A percentile compares a stretch with the other conserved stretches of the same genome.
Conservation (phyloP, 2,797 vertebrate genomes). For the Parotocinclus haroldoi region DNA sequence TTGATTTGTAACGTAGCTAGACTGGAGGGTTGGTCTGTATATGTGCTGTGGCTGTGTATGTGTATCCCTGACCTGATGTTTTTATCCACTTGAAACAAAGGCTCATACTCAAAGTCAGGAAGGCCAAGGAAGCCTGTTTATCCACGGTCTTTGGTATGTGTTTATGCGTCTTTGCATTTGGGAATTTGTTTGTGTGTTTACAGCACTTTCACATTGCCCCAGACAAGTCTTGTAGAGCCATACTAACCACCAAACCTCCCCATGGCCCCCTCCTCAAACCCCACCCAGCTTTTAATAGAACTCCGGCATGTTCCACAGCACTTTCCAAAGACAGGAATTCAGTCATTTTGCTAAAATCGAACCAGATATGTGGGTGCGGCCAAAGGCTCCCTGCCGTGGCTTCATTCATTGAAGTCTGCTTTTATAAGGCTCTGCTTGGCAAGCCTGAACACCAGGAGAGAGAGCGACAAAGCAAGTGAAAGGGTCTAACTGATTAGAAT, state of each 20-base stretch:
- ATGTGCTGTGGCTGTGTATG: slow-evolving; percentile 19
- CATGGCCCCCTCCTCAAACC: slow-evolving; percentile 47
- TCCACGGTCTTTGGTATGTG: slow-evolving; percentile 9
- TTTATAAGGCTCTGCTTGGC: slow-evolving; percentile 71
- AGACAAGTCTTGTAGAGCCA: slow-evolving; percentile 35
- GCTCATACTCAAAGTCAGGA: slow-evolving; percentile 22
- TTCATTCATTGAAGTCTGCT: slow-evolving; percentile 71
- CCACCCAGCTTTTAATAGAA: slow-evolving; percentile 64
- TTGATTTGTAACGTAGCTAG: not conserved
- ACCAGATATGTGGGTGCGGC: slow-evolving; percentile 60
- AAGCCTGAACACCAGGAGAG: slow-evolving; percentile 41
- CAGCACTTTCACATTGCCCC: slow-evolving; percentile 25
- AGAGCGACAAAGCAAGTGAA: not conserved
- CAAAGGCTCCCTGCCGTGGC: slow-evolving; percentile 63
- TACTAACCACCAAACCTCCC: slow-evolving; percentile 28
- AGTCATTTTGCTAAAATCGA: slow-evolving; percentile 63
- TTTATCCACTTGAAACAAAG: slow-evolving; percentile 29
- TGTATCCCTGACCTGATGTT: slow-evolving; percentile 43
- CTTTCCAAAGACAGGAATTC: slow-evolving; percentile 62
- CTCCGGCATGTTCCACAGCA: slow-evolving; percentile 50
- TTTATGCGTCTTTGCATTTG: slow-evolving; percentile 20
- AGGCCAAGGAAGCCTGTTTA: slow-evolving; percentile 41
- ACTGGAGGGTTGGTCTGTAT: not conserved
- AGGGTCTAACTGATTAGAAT: slow-evolving; percentile 39
- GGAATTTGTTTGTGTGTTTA: slow-evolving; percentile 35